Conservation (phyloP, 2,888 invertebrate species). For the Dione vanillae region DNA sequence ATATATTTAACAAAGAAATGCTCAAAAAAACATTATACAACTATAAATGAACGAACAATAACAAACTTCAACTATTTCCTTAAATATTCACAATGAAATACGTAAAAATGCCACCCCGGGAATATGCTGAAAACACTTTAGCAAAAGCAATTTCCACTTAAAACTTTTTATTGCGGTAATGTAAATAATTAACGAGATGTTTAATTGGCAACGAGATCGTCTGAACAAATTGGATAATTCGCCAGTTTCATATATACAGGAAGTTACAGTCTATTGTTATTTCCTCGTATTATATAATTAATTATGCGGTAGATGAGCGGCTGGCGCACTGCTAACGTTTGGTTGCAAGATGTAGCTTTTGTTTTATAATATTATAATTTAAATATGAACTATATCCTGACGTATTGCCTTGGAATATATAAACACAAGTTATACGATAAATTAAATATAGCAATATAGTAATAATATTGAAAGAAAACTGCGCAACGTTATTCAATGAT, state of each 20-base stretch:
- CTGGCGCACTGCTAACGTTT: slow-evolving; percentile 6
- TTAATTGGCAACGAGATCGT: slow-evolving; percentile 42
- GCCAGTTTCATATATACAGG: slow-evolving; percentile 32
- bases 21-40: neutral
- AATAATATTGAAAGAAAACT: too few relatives aligned
- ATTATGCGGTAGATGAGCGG: slow-evolving; percentile 14
- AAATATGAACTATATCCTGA: too few relatives aligned
- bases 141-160: slow-evolving; percentile 28
- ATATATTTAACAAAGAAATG: neutral
- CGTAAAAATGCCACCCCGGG: slow-evolving; percentile 3
- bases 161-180: slow-evolving; percentile 35
- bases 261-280: slow-evolving; percentile 34
- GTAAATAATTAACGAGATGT: slow-evolving; percentile 43
- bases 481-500: too few relatives aligned
- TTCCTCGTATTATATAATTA: slow-evolving; percentile 14
- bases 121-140: slow-evolving; percentile 21
- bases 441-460: too few relatives aligned
- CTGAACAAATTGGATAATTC: slow-evolving; percentile 41
- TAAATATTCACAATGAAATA: neutral
- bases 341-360: slow-evolving; percentile 1
- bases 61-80: neutral
- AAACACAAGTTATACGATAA: too few relatives aligned
- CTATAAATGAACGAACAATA: neutral
- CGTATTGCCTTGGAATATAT: too few relatives aligned
- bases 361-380: neutral